These are phyloP conservation scores for Troides aeacus DNA, from an alignment of 2,888 invertebrate species.

Conservation along the genomic window DNA sequence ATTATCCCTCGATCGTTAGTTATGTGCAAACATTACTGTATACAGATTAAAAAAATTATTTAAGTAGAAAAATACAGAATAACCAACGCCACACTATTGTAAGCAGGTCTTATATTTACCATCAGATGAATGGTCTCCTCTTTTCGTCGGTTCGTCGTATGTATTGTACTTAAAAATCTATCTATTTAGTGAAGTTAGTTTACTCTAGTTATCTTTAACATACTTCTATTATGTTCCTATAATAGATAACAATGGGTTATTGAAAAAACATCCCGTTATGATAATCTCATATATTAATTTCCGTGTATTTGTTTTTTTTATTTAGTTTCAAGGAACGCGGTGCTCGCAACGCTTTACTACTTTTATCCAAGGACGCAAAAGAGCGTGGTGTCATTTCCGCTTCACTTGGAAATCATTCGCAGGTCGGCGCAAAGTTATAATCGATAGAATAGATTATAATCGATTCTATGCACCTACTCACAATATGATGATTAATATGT, in stretches of 20 bases:
- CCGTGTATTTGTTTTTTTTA: constrained; percentile 8
- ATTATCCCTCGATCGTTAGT: no score
- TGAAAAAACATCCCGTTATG: constrained; percentile 1
- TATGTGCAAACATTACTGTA: no score
- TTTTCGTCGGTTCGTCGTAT: no score
- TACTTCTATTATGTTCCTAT: not conserved
- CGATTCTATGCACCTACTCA: no score
- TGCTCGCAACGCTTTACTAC: constrained; percentile 90
- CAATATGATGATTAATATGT: no score
- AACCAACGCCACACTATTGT: no score
- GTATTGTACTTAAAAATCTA: no score
- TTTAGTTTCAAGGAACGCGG: constrained; percentile 95
- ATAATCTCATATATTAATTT: constrained; percentile 5
- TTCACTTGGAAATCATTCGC: constrained; percentile 96
- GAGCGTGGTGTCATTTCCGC: constrained; percentile 92
- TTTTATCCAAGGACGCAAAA: constrained; percentile 86
- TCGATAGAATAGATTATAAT: not conserved
- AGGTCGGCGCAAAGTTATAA: constrained; percentile 46
- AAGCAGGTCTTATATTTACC: no score
- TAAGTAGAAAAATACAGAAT: no score
- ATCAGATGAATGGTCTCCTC: no score
- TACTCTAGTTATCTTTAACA: not conserved
- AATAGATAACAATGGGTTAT: not conserved
- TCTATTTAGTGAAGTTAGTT: no score
- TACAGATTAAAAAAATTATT: no score